Base-by-base conservation (phyloP, 2,888 invertebrate genomes). In the Stenolophus ochropezus region DNA sequence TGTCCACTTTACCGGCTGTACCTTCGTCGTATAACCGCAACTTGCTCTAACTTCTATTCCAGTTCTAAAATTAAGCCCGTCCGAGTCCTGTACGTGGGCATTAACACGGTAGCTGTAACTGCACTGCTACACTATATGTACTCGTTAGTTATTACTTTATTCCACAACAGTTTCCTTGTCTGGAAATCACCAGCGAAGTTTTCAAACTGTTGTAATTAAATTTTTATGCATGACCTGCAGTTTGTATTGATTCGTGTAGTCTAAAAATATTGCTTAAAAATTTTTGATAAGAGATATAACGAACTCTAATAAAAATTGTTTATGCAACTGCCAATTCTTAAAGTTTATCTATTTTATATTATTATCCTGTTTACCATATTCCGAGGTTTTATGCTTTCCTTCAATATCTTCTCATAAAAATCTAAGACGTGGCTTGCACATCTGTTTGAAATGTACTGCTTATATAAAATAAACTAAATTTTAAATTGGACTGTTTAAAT, bases 201-300 rank as follows among this genome's bases (percentile, higher is more conserved):
- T 73, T 73, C 49, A 73, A 73, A 73, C 47, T 73, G 23, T 20
- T n/a, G 16, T 49, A 47, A 73, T 73, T 73, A 73, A 73, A 73
- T 73, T 47, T 73, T 73, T 73, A 73, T 21, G 73, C 49, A 20
- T 23, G 65, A 49, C n/a, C 4, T 49, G 21, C 18, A 20, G 11
- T 56, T 8, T 56, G 56, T 20, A 11, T 56, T 21, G 56, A 51
- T 49, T 33, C 8, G 8, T 33, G 33, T 8, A 33, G 8, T 33
- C 8, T 33, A 5, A 33, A 33, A 33, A 8, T 5, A 33, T n/a
- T n/a, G n/a, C n/a, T n/a, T n/a, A n/a, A n/a, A n/a, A n/a, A n/a
- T n/a, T n/a, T n/a, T n/a, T n/a, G n/a, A n/a, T n/a, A n/a, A n/a
- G n/a, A n/a, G n/a, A n/a, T n/a, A n/a, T n/a, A n/a, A n/a, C n/a